Conservation (phyloP, 2,113 vertebrate genomes). For the Pituophis catenifer region DNA sequence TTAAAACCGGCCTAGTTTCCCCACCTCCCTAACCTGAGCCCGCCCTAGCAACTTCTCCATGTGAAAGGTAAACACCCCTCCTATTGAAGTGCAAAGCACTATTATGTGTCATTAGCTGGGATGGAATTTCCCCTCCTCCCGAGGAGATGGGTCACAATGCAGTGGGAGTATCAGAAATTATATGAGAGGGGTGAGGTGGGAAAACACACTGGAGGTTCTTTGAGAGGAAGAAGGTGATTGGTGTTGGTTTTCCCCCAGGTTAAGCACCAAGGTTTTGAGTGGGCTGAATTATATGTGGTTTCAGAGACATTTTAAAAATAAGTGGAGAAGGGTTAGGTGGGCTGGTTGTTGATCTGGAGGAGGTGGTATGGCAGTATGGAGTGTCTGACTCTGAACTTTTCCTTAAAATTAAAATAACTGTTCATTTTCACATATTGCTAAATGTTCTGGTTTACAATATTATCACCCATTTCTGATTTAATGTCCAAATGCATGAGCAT, state of each 20-base stretch:
- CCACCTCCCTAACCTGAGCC: not conserved
- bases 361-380: not conserved
- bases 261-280: conserved; percentile 42
- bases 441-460: not conserved
- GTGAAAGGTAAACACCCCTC: not conserved
- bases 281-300: conserved; percentile 32
- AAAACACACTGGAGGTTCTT: conserved; percentile 17
- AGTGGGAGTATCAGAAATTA: conserved; percentile 31
- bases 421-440: not conserved
- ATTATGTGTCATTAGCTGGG: not conserved
- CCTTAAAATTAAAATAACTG: conserved; percentile 19
- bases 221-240: not conserved
- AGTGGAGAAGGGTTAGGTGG: conserved; percentile 20
- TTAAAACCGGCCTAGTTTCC: not conserved
- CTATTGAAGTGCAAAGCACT: fast-evolving
- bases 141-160: not conserved
- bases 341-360: conserved; percentile 8
- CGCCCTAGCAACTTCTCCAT: conserved; percentile 12
- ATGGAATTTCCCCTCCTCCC: conserved; percentile 37
- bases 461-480: not conserved
- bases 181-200: conserved; percentile 26
- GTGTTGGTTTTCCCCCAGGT: not conserved
- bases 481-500: not conserved
- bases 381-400: conserved; percentile 36
- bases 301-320: conserved; percentile 43